Evolutionary conservation across 2,797 vertebrate genomes (phyloP), one percentile per base, ranked within the genome.

Genomic region (Rhinophrynus dorsalis): DNA sequence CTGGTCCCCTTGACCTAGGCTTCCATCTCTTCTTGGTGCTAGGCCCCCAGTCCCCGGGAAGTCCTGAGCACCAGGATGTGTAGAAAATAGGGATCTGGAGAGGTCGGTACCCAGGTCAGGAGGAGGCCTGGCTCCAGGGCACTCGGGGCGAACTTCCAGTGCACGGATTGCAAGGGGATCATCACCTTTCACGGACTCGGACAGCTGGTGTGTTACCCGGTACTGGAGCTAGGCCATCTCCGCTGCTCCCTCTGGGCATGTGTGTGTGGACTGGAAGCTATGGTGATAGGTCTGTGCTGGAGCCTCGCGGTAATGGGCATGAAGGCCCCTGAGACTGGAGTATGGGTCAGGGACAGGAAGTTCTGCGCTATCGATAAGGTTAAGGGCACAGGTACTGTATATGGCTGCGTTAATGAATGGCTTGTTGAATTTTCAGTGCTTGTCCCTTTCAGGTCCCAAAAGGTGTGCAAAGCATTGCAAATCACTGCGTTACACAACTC

Each of bases 171-270:
- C 10, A 95, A 95, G 0, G 96, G 96, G 0, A 90, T 93, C 23
- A 90, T 94, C 68, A 97, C 95, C 1, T 97, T 95, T 80, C 95
- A 97, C 6, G 95, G 96, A 0, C 95, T 94, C 0, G 96, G 96
- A 0, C 95, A 97, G 84, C 82, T 98, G 51, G 88, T 98, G 18
- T 96, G 94, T 67, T 95, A 96, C 78, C 94, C 94, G 0, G 78
- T 98, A 2, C 85, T 98, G 13, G 84, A 96, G 78, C 86, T 98
- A 72, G 76, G 82, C 21, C 82, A 81, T 68, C 90, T 94, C 44
- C 88, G 83, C 67, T 90, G 92, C 79, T 89, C 93, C 8, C 82
- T 98, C 3, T 92, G 95, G 1, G 87, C 81, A 62, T 94, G 95
- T 33, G 93, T 98, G 64, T 80, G 77, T 10, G 80, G 87, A 60